These are phyloP conservation scores for Aradophagus sp. DNA, from an alignment of 1,140 invertebrate species.

Conservation along the genomic window DNA sequence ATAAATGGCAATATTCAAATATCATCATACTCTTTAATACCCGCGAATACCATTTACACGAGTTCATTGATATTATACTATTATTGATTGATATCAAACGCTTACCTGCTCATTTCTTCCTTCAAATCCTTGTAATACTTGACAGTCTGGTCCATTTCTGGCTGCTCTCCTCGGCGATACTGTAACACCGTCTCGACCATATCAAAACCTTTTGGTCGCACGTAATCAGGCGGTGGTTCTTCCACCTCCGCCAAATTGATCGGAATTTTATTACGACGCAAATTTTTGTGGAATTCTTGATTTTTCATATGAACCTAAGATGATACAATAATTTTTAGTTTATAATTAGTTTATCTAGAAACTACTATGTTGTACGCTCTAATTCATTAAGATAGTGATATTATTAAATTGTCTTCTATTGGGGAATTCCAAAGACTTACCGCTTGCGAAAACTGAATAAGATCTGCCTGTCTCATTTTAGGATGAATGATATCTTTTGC, in stretches of 20 bases:
- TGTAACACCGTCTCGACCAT: slow-evolving; percentile 76
- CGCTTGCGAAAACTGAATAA: slow-evolving; percentile 73
- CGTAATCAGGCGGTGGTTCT: slow-evolving; percentile 76
- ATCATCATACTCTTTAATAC: slow-evolving; percentile 22
- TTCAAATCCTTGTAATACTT: slow-evolving; percentile 75
- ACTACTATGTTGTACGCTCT: no score
- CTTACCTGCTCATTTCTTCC: slow-evolving; percentile 76
- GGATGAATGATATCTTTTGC: slow-evolving; percentile 65
- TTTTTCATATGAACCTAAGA: slow-evolving; percentile 80
- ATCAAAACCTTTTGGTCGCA: slow-evolving; percentile 78
- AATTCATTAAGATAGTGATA: no score
- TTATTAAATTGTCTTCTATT: no score
- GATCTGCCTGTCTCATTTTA: slow-evolving; percentile 72
- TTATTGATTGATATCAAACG: slow-evolving; percentile 56
- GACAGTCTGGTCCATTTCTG: slow-evolving; percentile 70
- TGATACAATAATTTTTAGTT: no score
- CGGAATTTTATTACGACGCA: slow-evolving; percentile 79
- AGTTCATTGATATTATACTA: slow-evolving; percentile 1
- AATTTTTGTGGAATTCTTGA: slow-evolving; percentile 81
- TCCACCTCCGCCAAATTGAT: slow-evolving; percentile 76
- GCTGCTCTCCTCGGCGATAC: slow-evolving; percentile 66
- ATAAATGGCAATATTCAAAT: no score
- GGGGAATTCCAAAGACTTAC: slow-evolving; percentile 16
- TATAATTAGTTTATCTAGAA: no score
- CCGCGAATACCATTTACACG: slow-evolving; percentile 10